Conservation (phyloP, 2,113 vertebrate genomes). For the zebrafish (Danio rerio) region DNA sequence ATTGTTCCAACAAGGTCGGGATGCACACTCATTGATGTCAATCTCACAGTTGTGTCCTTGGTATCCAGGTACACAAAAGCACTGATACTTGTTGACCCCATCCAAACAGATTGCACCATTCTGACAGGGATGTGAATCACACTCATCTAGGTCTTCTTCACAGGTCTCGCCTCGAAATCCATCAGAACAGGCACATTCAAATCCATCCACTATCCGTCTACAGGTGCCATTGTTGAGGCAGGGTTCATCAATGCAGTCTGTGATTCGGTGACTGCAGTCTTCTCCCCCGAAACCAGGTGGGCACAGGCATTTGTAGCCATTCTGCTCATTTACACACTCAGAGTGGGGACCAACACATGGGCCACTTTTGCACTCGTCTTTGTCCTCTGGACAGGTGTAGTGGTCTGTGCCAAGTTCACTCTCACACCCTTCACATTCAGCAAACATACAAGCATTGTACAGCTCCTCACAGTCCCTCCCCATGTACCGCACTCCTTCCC, state of each 20-base stretch:
- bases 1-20: conserved; percentile 87
- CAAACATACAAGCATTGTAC: conserved; percentile 76
- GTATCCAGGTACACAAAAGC: conserved; percentile 95
- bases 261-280: conserved; percentile 68
- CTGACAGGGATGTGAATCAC: conserved; percentile 83
- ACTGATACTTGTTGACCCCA: conserved; percentile 77
- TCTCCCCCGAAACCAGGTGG: conserved; percentile 69
- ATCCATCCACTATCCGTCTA: conserved; percentile 58
- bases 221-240: conserved; percentile 85
- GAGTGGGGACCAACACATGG: conserved; percentile 73
- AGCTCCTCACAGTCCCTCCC: conserved; percentile 80
- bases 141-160: conserved; percentile 79
- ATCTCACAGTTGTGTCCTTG: conserved; percentile 92
- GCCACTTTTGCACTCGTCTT: conserved; percentile 74
- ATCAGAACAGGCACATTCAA: conserved; percentile 71
- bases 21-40: conserved; percentile 95
- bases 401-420: conserved; percentile 66
- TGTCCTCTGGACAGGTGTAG: conserved; percentile 69
- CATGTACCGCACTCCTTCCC: conserved; percentile 70
- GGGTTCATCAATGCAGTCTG: conserved; percentile 78
- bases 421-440: conserved; percentile 73
- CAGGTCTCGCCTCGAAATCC: conserved; percentile 80
- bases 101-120: conserved; percentile 92
- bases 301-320: conserved; percentile 80
- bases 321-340: conserved; percentile 71